Percentiles rank a stretch among this genome's conserved stretches.
Evolutionary conservation across 2,797 vertebrate genomes (phyloP).

Genomic region (Pangasius sanitwongsei): DNA sequence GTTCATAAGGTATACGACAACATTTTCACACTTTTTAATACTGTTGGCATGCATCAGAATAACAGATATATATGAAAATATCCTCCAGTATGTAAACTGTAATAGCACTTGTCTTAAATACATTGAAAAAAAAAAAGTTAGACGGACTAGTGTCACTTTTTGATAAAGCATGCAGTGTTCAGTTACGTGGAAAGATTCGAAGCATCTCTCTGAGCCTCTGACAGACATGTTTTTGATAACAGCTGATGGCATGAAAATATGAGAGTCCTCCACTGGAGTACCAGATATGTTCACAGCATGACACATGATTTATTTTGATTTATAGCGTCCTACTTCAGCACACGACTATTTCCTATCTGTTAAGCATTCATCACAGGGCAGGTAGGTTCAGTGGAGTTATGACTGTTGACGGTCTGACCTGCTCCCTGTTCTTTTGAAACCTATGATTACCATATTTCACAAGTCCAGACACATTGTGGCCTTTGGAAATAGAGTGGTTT

Average conservation of each 20-base stretch:
- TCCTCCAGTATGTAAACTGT: neutral
- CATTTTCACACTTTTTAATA: neutral
- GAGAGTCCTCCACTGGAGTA: constrained; percentile 28
- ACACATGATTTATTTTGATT: constrained; percentile 20
- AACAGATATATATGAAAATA: neutral
- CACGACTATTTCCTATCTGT: constrained; percentile 8
- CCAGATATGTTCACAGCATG: neutral
- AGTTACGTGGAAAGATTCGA: neutral
- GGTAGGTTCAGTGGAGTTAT: constrained; percentile 38
- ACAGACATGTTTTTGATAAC: neutral
- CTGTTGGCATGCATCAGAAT: neutral
- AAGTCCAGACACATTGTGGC: constrained; percentile 29
- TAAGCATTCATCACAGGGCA: constrained; percentile 21
- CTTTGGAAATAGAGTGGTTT: constrained; percentile 11
- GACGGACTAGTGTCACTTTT: neutral
- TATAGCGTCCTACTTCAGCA: constrained; percentile 17
- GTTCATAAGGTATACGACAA: neutral
- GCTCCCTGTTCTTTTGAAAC: constrained; percentile 33
- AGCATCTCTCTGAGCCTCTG: neutral
- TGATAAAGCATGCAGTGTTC: neutral
- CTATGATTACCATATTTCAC: constrained; percentile 39
- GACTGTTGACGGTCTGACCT: constrained; percentile 16
- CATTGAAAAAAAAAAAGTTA: neutral
- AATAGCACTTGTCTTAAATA: neutral
- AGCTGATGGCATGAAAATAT: neutral